Percentiles rank a stretch among this genome's conserved stretches.
Evolutionary conservation across 1,140 invertebrate genomes (phyloP).

Genomic region (Muscidifurax raptorellus): DNA sequence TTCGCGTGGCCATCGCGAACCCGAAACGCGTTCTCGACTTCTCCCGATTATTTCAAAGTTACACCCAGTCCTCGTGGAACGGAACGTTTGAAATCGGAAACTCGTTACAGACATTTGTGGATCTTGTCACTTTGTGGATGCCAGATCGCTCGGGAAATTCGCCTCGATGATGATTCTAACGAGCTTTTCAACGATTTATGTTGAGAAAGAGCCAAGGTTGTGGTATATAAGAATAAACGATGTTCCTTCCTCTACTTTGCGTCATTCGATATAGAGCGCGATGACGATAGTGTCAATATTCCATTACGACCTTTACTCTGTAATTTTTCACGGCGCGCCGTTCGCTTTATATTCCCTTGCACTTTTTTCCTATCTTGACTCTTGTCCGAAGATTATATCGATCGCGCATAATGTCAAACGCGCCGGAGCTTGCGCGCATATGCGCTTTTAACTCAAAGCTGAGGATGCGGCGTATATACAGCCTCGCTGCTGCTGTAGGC

Average conservation of each 20-base stretch:
- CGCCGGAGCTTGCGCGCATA: slow-evolving; percentile 13
- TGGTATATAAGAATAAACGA: too few relatives aligned
- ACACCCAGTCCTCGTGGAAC: slow-evolving; percentile 9
- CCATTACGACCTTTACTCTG: slow-evolving; percentile 12
- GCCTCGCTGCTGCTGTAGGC: not conserved
- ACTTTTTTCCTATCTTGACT: slow-evolving; percentile 41
- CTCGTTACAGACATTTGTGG: slow-evolving; percentile 26
- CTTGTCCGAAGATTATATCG: slow-evolving; percentile 48
- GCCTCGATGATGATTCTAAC: not conserved
- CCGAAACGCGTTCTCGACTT: slow-evolving; percentile 55
- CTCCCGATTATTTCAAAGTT: slow-evolving; percentile 65
- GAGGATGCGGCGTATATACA: slow-evolving; percentile 58
- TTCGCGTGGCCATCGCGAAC: slow-evolving; percentile 38
- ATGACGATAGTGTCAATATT: not conserved
- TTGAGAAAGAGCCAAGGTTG: too few relatives aligned
- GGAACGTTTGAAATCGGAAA: slow-evolving; percentile 18
- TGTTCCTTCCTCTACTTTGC: too few relatives aligned
- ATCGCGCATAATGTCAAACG: slow-evolving; percentile 35
- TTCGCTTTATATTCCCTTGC: not conserved
- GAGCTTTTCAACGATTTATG: too few relatives aligned
- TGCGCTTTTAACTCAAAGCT: slow-evolving; percentile 66
- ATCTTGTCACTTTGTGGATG: slow-evolving; percentile 19
- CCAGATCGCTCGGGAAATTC: not conserved
- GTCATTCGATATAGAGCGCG: too few relatives aligned
- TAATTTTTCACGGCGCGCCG: slow-evolving; percentile 4